These are phyloP conservation scores for Pyrrhosoma nymphula DNA, from an alignment of 2,888 invertebrate species.

Conservation along the genomic window DNA sequence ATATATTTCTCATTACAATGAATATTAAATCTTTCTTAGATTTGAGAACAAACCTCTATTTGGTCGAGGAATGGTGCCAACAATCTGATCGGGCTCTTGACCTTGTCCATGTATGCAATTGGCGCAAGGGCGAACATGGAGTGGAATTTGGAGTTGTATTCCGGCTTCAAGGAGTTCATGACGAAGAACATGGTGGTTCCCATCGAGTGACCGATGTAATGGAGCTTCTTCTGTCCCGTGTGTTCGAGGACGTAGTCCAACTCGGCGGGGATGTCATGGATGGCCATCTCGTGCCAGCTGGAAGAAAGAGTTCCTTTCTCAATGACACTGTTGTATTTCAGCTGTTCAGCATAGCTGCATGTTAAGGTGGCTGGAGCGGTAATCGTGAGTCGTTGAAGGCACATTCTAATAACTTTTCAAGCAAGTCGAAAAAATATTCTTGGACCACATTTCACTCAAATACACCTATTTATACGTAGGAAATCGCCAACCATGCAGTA, in stretches of 20 bases:
- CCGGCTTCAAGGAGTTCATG: constrained; percentile 80
- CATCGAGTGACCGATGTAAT: constrained; percentile 83
- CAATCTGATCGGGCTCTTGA: constrained; percentile 74
- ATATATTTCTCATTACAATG: too few species aligned
- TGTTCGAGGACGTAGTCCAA: constrained; percentile 79
- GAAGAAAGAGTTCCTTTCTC: too few species aligned
- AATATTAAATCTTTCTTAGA: too few species aligned
- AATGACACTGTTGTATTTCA: too few species aligned
- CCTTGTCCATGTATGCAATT: constrained; percentile 75
- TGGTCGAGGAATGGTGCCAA: constrained; percentile 32
- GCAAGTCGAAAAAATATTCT: too few species aligned
- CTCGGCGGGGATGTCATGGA: constrained; percentile 81
- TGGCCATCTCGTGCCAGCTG: constrained; percentile 81
- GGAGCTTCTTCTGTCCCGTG: constrained; percentile 74
- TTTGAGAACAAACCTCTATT: neutral
- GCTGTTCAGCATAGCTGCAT: too few species aligned
- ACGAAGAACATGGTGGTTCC: constrained; percentile 81
- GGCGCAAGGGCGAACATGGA: constrained; percentile 81
- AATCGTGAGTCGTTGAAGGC: too few species aligned
- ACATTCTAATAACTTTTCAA: too few species aligned
- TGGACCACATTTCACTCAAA: too few species aligned
- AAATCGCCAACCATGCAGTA: too few species aligned
- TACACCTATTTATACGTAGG: too few species aligned
- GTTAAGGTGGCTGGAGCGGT: too few species aligned
- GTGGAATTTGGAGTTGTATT: constrained; percentile 80